Evolutionary conservation across 1,140 invertebrate genomes (phyloP).

Genomic region (Brachionus manjavacas): DNA sequence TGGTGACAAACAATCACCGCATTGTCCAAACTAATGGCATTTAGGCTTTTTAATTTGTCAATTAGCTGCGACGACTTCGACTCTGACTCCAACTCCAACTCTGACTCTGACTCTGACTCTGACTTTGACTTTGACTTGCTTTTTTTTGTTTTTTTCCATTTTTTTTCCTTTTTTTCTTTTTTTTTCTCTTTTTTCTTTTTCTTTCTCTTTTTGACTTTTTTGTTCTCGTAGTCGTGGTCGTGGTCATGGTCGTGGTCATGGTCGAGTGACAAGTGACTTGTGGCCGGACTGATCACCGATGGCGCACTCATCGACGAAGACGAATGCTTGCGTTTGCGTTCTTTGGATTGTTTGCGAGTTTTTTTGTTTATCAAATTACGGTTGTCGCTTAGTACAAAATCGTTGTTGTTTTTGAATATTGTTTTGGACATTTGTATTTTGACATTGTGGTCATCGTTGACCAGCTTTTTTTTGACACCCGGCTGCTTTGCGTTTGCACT

Average conservation of each 20-base stretch:
- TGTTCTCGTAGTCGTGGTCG: neutral
- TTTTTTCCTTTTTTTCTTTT: no score
- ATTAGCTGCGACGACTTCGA: no score
- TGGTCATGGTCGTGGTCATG: no score
- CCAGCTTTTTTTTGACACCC: neutral
- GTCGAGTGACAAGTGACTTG: neutral
- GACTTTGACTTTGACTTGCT: no score
- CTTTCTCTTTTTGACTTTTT: neutral
- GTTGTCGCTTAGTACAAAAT: conserved; percentile 4
- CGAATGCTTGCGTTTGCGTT: neutral
- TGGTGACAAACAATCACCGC: neutral
- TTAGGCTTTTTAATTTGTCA: neutral
- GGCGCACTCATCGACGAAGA: neutral
- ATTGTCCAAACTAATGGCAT: neutral
- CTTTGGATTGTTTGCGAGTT: neutral
- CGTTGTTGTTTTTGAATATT: neutral
- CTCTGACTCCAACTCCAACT: no score
- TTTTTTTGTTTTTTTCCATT: neutral
- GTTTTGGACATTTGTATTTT: neutral
- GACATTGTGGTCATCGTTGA: neutral
- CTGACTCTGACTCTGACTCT: no score
- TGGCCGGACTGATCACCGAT: neutral
- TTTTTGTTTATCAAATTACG: conserved; percentile 8
- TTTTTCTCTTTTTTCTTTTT: neutral
- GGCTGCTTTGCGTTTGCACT: no score